Evolutionary conservation across 2,113 vertebrate genomes (phyloP).

Genomic region (Brachyistius frenatus): DNA sequence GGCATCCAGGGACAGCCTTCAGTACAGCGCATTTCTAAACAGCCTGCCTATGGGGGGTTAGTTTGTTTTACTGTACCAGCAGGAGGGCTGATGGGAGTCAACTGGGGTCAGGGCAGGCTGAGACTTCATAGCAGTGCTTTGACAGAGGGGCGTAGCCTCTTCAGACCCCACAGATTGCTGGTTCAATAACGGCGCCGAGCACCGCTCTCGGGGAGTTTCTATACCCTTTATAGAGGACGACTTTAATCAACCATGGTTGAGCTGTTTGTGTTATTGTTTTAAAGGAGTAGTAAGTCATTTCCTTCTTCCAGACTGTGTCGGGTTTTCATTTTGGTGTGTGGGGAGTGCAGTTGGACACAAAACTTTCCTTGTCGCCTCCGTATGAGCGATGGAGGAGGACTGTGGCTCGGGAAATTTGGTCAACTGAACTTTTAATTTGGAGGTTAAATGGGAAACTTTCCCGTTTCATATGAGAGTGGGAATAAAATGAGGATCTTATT

Average conservation of each 20-base stretch:
- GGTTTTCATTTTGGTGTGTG: slow-evolving; percentile 41
- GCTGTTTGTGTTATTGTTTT: slow-evolving; percentile 67
- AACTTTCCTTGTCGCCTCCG: slow-evolving; percentile 11
- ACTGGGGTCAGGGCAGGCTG: slow-evolving; percentile 76
- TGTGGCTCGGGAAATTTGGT: slow-evolving; percentile 2
- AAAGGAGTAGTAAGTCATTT: slow-evolving; percentile 57
- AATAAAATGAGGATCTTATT: slow-evolving; percentile 53
- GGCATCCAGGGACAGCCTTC: slow-evolving; percentile 73
- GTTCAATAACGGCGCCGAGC: slow-evolving; percentile 72
- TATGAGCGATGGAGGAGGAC: slow-evolving; percentile 6
- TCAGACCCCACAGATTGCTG: slow-evolving; percentile 78
- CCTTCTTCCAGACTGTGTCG: slow-evolving; percentile 31
- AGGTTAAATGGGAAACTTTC: slow-evolving; percentile 40
- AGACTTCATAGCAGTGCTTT: slow-evolving; percentile 69
- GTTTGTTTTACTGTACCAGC: slow-evolving; percentile 84
- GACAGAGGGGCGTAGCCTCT: slow-evolving; percentile 77
- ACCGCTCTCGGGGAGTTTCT: slow-evolving; percentile 51
- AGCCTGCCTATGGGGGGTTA: slow-evolving; percentile 73
- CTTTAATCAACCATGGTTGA: slow-evolving; percentile 70
- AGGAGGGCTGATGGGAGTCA: slow-evolving; percentile 80
- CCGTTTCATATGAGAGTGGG: slow-evolving; percentile 35
- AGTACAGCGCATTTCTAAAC: slow-evolving; percentile 76
- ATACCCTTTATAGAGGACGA: slow-evolving; percentile 77
- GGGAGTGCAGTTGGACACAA: slow-evolving; percentile 5
- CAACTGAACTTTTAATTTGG: slow-evolving; percentile 29